Base-by-base conservation (phyloP, 35 echinoderm and acorn worm species). In the Lytechinus pictus region DNA sequence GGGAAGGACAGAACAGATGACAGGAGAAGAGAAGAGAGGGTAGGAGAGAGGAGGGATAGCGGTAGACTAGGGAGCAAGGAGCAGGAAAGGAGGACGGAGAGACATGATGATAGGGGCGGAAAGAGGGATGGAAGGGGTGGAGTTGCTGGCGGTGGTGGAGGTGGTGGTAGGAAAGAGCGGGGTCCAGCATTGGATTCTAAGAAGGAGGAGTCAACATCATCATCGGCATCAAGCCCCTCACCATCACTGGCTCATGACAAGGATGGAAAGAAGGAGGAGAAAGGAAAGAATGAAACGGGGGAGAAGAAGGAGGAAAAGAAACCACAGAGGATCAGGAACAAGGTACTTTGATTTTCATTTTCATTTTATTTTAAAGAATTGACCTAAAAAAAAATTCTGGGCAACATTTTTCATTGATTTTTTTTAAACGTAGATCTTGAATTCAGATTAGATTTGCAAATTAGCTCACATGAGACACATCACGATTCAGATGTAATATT, bases 261-360 rank as follows among this genome's bases (percentile, higher is more conserved):
- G 88, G 88, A 90, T 90, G 88, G 27, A 14, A 90, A 54, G 88
- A 90, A 90, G 28, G 88, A 90, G 88, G 66, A 54, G 88, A 54
- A 9, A 52, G 27, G 10, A 21, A 90, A 27, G 88, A 90, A 90
- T 44, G 88, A 90, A 54, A 90, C 16, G 88, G 88, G 88, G 28
- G 88, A 90, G 28, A 90, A 90, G 52, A 10, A 44, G 24, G 88
- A 90, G 9, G 88, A 90, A 10, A 90, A 52, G 16, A 90, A 9
- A 54, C 88, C 88, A 29, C 88, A 90, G 88, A 12, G 88, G 14
- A 90, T 90, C 88, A 52, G 88, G 28, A 90, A 90, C 19, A 90
- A 90, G 88, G 88, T 90, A 90, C 11, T 14, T 79, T n/a, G 19
- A 79, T n/a, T 79, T 72, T 72, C 24, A 21, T 72, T 13, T 13